Evolutionary conservation across 2,888 invertebrate genomes (phyloP).

Genomic region (Chironomus riparius): DNA sequence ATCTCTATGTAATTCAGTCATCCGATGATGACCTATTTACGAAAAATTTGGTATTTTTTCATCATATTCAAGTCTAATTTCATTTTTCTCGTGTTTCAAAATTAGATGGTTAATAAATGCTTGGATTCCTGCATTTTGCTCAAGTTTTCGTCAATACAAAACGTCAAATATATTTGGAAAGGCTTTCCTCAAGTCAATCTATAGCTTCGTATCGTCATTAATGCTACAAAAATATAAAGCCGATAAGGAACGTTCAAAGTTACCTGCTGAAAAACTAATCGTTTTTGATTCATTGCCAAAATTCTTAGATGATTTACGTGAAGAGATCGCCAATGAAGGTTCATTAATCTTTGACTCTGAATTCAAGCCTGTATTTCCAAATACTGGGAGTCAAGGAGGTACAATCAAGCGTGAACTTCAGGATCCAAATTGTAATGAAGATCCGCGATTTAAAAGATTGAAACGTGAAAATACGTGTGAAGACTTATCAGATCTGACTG

Average conservation of each 20-base stretch:
- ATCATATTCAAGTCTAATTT: neutral
- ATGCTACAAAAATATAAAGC: conserved; percentile 16
- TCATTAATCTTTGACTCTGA: conserved; percentile 93
- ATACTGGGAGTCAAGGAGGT: conserved; percentile 16
- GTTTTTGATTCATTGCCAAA: conserved; percentile 86
- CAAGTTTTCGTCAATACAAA: conserved; percentile 82
- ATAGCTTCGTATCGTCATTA: conserved; percentile 6
- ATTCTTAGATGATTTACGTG: conserved; percentile 78
- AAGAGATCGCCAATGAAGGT: conserved; percentile 72
- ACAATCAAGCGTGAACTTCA: conserved; percentile 30
- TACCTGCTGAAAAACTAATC: conserved; percentile 65
- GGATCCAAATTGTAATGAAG: conserved; percentile 34
- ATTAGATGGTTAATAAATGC: conserved; percentile 84
- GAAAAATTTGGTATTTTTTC: neutral
- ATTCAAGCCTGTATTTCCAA: conserved; percentile 51
- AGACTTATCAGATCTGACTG: conserved; percentile 69
- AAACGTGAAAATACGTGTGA: conserved; percentile 39
- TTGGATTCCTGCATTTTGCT: conserved; percentile 91
- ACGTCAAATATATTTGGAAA: conserved; percentile 82
- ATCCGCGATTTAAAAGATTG: conserved; percentile 32
- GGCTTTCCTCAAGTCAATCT: conserved; percentile 13
- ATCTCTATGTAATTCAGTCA: no score
- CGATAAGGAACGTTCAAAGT: conserved; percentile 63
- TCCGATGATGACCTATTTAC: no score
- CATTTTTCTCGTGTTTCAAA: no score